Conservation (phyloP, 1,140 invertebrate species). For the Helicoverpa zea region DNA sequence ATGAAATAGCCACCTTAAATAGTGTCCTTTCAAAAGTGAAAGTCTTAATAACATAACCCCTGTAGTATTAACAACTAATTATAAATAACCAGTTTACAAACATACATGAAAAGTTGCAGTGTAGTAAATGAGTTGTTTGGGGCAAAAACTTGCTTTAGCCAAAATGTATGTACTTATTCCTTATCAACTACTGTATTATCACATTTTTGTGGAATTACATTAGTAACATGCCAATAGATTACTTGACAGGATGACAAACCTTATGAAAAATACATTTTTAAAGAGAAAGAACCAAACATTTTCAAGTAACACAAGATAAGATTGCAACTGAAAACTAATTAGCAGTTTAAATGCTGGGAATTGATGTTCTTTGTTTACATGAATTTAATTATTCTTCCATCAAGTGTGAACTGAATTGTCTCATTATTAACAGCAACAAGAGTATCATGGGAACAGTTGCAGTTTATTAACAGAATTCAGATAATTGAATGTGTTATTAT, state of each 20-base stretch:
- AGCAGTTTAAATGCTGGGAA: background rate
- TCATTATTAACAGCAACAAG: slow-evolving; percentile 12
- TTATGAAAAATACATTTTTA: background rate
- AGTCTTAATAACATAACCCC: background rate
- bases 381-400: slow-evolving; percentile 17
- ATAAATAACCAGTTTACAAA: background rate
- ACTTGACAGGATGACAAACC: slow-evolving; percentile 25
- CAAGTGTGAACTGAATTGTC: background rate
- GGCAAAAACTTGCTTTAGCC: background rate
- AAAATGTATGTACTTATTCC: background rate
- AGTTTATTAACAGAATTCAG: background rate
- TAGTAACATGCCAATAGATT: slow-evolving; percentile 22
- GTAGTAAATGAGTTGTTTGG: background rate
- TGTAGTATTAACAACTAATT: background rate
- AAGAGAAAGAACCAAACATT: background rate
- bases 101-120: background rate
- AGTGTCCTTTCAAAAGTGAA: no score
- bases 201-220: background rate
- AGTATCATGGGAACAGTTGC: slow-evolving; percentile 5
- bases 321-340: background rate
- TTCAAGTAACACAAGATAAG: background rate
- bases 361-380: slow-evolving; percentile 12
- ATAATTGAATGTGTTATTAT: background rate
- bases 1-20: background rate
- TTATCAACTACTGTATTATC: slow-evolving; percentile 26